Base-by-base conservation (phyloP, 2,797 vertebrate species). In the Ceryle rudis region DNA sequence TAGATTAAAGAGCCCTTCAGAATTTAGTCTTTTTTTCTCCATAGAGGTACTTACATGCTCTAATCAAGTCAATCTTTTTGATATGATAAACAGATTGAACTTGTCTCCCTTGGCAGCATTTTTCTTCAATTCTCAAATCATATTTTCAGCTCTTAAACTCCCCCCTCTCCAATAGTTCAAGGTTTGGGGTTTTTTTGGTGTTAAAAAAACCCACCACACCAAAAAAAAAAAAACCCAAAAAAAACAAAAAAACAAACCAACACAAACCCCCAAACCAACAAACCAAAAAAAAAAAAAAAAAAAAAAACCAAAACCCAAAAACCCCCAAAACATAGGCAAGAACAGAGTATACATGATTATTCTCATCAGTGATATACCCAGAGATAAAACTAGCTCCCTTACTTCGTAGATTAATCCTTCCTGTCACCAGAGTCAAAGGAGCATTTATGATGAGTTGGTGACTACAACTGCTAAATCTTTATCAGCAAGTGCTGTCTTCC, bases 21-120 rank as follows among this genome's bases (percentile, higher is more conserved):
- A 90, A 94, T 80, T 58, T 72, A 46, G 29, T 26, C 6, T 17
- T 87, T 93, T 94, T 84, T 92, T 46, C 60, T 78, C n/a, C 60
- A 39, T 15, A 13, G 19, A 93, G 55, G 57, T 92, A 89, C 92
- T 96, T 78, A 85, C 1, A 49, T 21, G 52, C 84, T 82, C 75
- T 82, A 96, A 93, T 97, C 95, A 95, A 93, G 83, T 83, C 74
- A 96, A 91, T 92, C 90, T 91, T 94, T 95, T 87, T 85, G 81
- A 96, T 92, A 57, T 0, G 33, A 89, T 95, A 96, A 97, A 96
- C 84, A 94, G 95, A 94, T 71, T 77, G 71, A 95, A 91, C 72
- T 94, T 81, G 26, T 77, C 74, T 96, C 89, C 84, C 62, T 95
- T 90, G 85, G 86, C 51, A 87, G 23, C 61, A 87, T 93, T 94